Percentiles rank a stretch among this genome's conserved stretches.
Conservation (phyloP, 2,888 invertebrate genomes). For the Stenoptilia bipunctidactyla region DNA sequence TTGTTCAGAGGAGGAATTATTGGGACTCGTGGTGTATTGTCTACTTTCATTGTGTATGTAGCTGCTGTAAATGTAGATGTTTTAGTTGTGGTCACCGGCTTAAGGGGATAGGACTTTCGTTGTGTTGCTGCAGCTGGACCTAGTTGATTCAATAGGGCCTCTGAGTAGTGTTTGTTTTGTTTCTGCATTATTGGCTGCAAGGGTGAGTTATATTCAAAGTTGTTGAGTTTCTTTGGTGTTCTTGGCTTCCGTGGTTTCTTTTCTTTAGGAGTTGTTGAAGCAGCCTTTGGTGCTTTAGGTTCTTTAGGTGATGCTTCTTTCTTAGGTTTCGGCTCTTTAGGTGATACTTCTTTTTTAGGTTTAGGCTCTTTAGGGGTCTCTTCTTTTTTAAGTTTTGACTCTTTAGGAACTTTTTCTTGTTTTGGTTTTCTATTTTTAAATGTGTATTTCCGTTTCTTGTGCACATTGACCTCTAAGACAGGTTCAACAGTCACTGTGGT, state of each 20-base stretch:
- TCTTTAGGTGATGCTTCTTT: conserved; percentile 12
- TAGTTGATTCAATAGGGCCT: too few relatives aligned
- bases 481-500: conserved; percentile 1
- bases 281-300: conserved; percentile 9
- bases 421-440: not conserved
- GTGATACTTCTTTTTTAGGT: conserved; percentile 23
- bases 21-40: not conserved
- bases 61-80: not conserved
- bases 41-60: not conserved
- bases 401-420: conserved; percentile 22
- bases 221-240: conserved; percentile 34
- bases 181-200: conserved; percentile 33
- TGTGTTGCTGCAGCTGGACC: not conserved
- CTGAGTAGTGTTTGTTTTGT: conserved; percentile 11
- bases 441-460: too few relatives aligned
- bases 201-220: conserved; percentile 38
- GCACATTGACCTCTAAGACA: not conserved
- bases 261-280: conserved; percentile 23
- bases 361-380: conserved; percentile 24
- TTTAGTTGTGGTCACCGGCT: not conserved
- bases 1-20: conserved; percentile 41
- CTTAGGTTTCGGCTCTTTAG: conserved; percentile 20
- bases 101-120: not conserved
- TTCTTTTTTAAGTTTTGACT: conserved; percentile 24
- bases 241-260: conserved; percentile 47